A percentile compares a stretch with the other conserved stretches of the same genome.
Evolutionary conservation across 2,113 vertebrate genomes (phyloP).

Genomic region (Thymallus thymallus): DNA sequence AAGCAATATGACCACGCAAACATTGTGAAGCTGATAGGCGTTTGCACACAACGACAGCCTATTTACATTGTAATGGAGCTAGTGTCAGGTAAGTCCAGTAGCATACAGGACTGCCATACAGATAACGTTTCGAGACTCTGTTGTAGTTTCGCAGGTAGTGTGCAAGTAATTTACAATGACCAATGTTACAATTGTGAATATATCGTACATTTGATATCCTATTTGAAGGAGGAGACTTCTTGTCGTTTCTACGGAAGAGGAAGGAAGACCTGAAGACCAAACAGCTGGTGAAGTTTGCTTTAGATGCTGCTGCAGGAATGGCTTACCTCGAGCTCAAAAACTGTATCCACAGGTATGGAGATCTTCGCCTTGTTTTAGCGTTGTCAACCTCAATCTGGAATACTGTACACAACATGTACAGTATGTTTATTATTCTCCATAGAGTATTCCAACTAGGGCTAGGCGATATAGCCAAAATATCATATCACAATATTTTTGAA

Average conservation of each 20-base stretch:
- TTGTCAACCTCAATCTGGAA: neutral
- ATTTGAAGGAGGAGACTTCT: conserved; percentile 89
- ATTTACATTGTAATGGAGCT: conserved; percentile 99
- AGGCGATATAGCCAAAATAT: too few species aligned
- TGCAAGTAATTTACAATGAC: neutral
- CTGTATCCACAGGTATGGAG: conserved; percentile 90
- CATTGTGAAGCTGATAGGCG: conserved; percentile 97
- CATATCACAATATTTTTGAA: too few species aligned
- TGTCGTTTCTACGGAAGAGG: conserved; percentile 93
- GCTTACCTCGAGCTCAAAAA: conserved; percentile 93
- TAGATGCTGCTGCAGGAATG: conserved; percentile 93
- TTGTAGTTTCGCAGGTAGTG: too few species aligned
- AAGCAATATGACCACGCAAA: conserved; percentile 98
- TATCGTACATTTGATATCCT: neutral
- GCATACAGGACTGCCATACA: too few species aligned
- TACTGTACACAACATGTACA: too few species aligned
- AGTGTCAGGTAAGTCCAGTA: conserved; percentile 81
- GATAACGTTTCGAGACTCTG: too few species aligned
- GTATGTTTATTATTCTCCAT: too few species aligned
- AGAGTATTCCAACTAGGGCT: too few species aligned
- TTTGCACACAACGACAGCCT: conserved; percentile 95
- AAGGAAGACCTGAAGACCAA: conserved; percentile 95
- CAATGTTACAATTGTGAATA: neutral
- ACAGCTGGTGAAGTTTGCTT: conserved; percentile 89
- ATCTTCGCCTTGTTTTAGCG: neutral